These are phyloP conservation scores for Cecidostiba fungosa DNA, from an alignment of 2,888 invertebrate species.

Conservation along the genomic window DNA sequence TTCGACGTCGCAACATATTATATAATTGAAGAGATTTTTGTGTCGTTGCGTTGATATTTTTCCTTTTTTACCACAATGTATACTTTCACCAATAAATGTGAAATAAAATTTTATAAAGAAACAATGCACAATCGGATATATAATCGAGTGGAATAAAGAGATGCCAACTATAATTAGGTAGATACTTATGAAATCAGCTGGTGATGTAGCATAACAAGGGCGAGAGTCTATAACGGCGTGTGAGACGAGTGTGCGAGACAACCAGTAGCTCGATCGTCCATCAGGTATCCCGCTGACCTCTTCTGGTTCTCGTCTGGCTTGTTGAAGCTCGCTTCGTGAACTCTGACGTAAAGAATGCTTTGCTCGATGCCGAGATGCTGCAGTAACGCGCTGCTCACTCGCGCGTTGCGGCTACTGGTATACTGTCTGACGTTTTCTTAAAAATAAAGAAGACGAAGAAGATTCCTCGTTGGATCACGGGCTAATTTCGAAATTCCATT, in stretches of 20 bases:
- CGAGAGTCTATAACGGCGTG: constrained; percentile 49
- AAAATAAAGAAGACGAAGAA: not conserved
- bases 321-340: constrained; percentile 68
- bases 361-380: constrained; percentile 69
- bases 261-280: constrained; percentile 77
- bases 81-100: too few relatives aligned
- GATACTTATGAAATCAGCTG: not conserved
- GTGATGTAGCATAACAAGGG: not conserved
- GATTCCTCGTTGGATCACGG: not conserved
- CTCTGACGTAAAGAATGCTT: constrained; percentile 77
- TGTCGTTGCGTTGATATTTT: not conserved
- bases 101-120: too few relatives aligned
- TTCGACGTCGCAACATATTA: constrained; percentile 24
- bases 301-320: constrained; percentile 69
- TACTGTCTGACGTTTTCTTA: constrained; percentile 41
- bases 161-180: not conserved
- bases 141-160: constrained; percentile 6
- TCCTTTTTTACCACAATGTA: too few relatives aligned
- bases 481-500: constrained; percentile 56
- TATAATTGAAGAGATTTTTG: not conserved
- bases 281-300: constrained; percentile 77
- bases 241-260: constrained; percentile 65
- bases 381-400: constrained; percentile 54
- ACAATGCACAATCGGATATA: not conserved
- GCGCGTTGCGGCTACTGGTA: constrained; percentile 59